Conservation (phyloP, 1,140 invertebrate species). For the Micrasema minimum region DNA sequence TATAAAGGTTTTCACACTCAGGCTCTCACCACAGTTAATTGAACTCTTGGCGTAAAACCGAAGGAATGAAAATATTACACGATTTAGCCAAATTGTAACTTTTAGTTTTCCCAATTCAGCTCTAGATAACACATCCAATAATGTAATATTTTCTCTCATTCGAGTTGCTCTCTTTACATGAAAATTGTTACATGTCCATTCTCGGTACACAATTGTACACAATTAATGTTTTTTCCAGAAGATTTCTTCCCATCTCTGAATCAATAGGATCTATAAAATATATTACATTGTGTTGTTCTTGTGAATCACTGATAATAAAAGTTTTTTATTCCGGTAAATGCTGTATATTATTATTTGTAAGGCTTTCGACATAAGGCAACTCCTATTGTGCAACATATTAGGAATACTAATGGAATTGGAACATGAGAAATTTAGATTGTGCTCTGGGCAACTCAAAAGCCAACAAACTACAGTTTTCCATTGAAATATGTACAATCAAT, state of each 20-base stretch:
- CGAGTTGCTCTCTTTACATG: slow-evolving; percentile 39
- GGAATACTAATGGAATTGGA: no score
- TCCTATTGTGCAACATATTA: no score
- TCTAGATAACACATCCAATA: background rate
- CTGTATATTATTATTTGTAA: no score
- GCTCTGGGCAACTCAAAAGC: background rate
- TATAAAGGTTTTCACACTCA: slow-evolving; percentile 52
- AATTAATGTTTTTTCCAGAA: slow-evolving; percentile 5
- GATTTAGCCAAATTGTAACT: slow-evolving; percentile 5
- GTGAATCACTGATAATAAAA: no score
- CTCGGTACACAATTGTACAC: slow-evolving; percentile 42
- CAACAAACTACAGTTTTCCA: background rate
- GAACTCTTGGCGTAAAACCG: slow-evolving; percentile 44
- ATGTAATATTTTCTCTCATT: slow-evolving; percentile 41
- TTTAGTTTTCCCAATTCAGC: no score
- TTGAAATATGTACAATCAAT: slow-evolving; percentile 11
- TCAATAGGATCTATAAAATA: slow-evolving; percentile 12
- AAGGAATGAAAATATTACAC: slow-evolving; percentile 40
- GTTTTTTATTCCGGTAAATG: no score
- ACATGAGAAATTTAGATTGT: slow-evolving; percentile 9
- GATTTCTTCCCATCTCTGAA: no score
- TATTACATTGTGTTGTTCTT: background rate
- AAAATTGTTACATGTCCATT: slow-evolving; percentile 39
- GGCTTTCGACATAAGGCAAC: no score
- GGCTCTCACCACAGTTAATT: slow-evolving; percentile 51